Evolutionary conservation across 2,888 invertebrate species (phyloP).

Genomic region (Chloroclystis v-ata): DNA sequence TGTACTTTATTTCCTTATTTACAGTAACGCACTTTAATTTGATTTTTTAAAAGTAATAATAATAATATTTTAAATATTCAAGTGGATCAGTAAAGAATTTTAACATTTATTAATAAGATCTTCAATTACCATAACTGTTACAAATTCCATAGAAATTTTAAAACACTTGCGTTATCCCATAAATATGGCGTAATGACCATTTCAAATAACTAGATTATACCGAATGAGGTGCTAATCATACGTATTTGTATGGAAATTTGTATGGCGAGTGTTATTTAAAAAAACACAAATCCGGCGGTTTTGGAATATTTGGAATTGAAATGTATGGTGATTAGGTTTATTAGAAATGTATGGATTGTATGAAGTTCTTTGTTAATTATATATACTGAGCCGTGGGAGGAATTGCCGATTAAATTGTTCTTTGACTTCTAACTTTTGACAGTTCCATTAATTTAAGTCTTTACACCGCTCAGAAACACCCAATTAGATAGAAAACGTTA

Average conservation of each 20-base stretch:
- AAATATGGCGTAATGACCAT: constrained; percentile 27
- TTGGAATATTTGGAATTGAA: constrained; percentile 6
- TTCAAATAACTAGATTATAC: constrained; percentile 31
- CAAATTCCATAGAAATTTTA: constrained; percentile 13
- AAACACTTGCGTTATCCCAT: constrained; percentile 25
- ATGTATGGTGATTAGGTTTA: constrained; percentile 18
- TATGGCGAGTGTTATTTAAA: too few species aligned
- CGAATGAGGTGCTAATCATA: constrained; percentile 30
- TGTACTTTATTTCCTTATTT: too few species aligned
- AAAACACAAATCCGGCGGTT: too few species aligned
- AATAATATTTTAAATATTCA: too few species aligned
- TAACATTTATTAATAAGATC: too few species aligned
- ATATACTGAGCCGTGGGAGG: constrained; percentile 12
- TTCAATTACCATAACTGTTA: constrained; percentile 15
- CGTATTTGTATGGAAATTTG: constrained; percentile 27
- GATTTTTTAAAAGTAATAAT: too few species aligned
- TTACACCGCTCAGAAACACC: too few species aligned
- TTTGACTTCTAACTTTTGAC: not conserved
- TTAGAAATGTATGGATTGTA: constrained; percentile 10
- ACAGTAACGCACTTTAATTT: too few species aligned
- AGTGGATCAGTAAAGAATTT: too few species aligned
- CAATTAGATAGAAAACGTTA: too few species aligned
- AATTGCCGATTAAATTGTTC: not conserved
- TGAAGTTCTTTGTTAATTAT: constrained; percentile 17
- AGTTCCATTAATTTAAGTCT: not conserved